These are phyloP conservation scores for Phyto melanocephala DNA, from an alignment of 2,888 invertebrate genomes.

Conservation along the genomic window DNA sequence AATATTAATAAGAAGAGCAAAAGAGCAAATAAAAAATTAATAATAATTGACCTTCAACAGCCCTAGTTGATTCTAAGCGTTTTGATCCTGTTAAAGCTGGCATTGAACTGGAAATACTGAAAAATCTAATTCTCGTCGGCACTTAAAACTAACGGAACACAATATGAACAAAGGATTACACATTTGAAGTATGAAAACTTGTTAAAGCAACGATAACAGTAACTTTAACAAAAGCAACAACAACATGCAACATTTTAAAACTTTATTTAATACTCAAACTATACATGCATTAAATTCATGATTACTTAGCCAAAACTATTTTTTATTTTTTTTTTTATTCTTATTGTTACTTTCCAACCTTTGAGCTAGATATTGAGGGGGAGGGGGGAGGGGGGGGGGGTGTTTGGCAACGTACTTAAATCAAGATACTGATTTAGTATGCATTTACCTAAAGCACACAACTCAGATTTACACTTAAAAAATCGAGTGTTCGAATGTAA, in stretches of 20 bases:
- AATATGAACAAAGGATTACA: background rate
- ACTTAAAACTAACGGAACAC: background rate
- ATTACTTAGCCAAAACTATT: conserved; percentile 1
- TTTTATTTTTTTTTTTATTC: background rate
- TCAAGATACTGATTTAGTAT: background rate
- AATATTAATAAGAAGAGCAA: background rate
- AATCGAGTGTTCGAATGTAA: no score
- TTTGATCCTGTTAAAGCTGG: conserved; percentile 48
- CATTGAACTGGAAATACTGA: conserved; percentile 19
- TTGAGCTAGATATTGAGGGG: no score
- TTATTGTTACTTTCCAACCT: no score
- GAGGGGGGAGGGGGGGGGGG: no score
- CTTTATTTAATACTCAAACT: conserved; percentile 25
- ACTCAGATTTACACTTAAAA: no score
- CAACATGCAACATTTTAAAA: background rate
- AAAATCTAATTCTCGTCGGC: conserved; percentile 4
- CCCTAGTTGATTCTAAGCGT: conserved; percentile 48
- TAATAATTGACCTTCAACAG: conserved; percentile 51
- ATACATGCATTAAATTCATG: conserved; percentile 43
- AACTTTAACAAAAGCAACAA: background rate
- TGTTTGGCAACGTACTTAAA: background rate
- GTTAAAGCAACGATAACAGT: background rate
- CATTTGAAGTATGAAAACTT: background rate
- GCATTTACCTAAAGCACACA: background rate
- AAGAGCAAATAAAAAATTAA: background rate